Conservation (phyloP, 2,113 vertebrate genomes). For the Rhynchopsitta pachyrhyncha region DNA sequence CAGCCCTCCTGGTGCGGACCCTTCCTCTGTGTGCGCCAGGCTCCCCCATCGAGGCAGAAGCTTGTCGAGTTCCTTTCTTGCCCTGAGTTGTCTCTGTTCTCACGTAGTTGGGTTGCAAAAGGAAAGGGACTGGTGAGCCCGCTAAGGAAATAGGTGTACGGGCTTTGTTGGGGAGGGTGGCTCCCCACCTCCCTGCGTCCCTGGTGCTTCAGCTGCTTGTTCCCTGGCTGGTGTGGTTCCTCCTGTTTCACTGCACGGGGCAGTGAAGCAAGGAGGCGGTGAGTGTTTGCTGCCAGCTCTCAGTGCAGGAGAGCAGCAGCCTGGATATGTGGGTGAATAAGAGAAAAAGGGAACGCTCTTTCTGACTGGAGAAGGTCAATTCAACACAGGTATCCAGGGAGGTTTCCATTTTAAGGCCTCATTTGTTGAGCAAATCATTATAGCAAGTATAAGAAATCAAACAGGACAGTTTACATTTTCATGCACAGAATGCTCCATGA, state of each 20-base stretch:
- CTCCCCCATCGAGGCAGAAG: not conserved
- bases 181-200: too few species aligned
- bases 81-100: not conserved
- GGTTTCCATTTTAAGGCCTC: not conserved
- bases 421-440: not conserved
- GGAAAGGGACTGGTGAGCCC: not conserved
- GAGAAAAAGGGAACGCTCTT: not conserved
- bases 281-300: not conserved
- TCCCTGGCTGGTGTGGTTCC: not conserved
- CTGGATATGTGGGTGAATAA: not conserved
- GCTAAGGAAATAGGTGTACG: not conserved
- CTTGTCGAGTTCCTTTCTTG: not conserved
- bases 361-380: not conserved
- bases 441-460: not conserved
- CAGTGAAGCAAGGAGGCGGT: not conserved
- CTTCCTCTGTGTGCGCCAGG: not conserved
- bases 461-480: not conserved
- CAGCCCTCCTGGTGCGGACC: not conserved
- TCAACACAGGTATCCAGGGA: not conserved
- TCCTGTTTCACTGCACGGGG: accelerated
- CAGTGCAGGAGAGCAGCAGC: not conserved
- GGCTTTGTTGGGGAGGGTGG: not conserved
- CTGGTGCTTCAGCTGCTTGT: not conserved
- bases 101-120: not conserved
- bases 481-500: not conserved